Evolutionary conservation across 2,113 vertebrate species (phyloP).

Genomic region (Albula goreensis): DNA sequence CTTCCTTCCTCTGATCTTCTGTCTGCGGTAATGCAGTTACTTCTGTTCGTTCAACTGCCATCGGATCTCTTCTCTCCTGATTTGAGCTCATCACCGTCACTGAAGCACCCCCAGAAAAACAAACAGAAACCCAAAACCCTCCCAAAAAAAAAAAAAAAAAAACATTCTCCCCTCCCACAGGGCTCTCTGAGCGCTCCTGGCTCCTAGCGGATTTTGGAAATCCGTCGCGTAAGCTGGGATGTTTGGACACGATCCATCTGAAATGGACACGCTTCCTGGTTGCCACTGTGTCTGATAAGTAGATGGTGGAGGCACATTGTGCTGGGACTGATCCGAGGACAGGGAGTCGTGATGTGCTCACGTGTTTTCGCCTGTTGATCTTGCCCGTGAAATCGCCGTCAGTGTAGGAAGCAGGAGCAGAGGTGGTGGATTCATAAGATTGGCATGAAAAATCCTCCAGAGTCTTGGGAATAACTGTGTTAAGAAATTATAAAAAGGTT

Average conservation of each 20-base stretch:
- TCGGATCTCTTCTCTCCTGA: background rate
- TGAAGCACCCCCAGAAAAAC: slow-evolving; percentile 47
- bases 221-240: background rate
- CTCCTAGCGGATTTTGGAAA: background rate
- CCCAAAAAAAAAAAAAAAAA: slow-evolving; percentile 47
- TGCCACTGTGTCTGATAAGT: background rate
- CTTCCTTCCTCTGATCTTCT: slow-evolving; percentile 9
- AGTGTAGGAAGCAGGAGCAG: no score
- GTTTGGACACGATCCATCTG: background rate
- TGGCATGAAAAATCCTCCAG: no score
- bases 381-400: no score
- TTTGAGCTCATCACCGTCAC: slow-evolving; percentile 24
- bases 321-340: background rate
- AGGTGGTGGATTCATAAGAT: no score
- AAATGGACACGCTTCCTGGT: background rate
- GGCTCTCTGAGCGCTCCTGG: slow-evolving; percentile 38
- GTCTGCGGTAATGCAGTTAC: background rate
- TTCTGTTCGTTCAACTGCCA: background rate
- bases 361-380: slow-evolving; percentile 3
- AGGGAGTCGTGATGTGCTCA: background rate
- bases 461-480: no score
- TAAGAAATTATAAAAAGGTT: no score
- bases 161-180: slow-evolving; percentile 49
- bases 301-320: background rate
- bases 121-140: slow-evolving; percentile 56